phyloP scores from a whole-genome alignment of 2,113 vertebrate species.

The Calyptommatus sinebrachiatus region DNA sequence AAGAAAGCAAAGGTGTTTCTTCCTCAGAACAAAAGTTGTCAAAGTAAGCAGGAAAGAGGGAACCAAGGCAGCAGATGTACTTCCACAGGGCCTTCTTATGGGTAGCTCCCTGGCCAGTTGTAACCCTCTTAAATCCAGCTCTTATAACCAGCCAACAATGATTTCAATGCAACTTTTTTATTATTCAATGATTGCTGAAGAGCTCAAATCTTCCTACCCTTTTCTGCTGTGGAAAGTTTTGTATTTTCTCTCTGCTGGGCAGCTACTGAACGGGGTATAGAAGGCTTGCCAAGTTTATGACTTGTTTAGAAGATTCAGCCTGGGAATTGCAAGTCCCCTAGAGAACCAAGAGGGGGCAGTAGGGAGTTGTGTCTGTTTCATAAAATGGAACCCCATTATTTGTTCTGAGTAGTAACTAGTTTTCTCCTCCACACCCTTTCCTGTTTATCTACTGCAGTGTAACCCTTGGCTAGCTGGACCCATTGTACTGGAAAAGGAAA shows the following conservation, averaged over 20 bases:
- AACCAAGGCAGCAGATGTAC: too few species aligned
- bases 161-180: too few species aligned
- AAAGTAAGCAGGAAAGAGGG: too few species aligned
- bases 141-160: too few species aligned
- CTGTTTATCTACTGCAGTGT: background rate
- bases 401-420: background rate
- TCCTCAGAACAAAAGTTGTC: too few species aligned
- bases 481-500: background rate
- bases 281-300: background rate
- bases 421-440: background rate
- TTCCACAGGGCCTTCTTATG: too few species aligned
- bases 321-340: rapidly evolving
- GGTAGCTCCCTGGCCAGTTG: too few species aligned
- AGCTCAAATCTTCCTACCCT: background rate
- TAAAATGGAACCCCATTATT: background rate
- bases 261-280: background rate
- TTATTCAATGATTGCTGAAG: too few species aligned
- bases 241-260: background rate
- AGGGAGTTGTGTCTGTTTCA: background rate
- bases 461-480: background rate
- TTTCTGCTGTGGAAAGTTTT: background rate
- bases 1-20: too few species aligned
- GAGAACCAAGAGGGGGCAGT: background rate
- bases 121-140: too few species aligned
- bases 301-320: background rate